phyloP scores from a whole-genome alignment of 1,140 invertebrate genomes.

The Lucilia sericata region DNA sequence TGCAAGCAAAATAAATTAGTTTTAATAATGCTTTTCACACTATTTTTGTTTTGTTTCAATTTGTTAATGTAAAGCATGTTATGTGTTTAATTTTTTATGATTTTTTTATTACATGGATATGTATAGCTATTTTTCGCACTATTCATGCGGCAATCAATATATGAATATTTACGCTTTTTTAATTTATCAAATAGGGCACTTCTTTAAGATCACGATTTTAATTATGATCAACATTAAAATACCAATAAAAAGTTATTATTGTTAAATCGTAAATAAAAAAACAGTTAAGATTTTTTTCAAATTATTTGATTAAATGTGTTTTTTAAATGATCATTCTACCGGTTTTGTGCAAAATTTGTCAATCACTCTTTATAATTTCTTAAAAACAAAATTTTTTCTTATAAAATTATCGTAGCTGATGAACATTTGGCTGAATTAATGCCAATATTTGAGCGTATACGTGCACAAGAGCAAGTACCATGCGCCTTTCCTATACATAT shows the following conservation, averaged over 20 bases:
- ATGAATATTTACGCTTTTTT: neutral
- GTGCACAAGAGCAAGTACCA: slow-evolving; percentile 87
- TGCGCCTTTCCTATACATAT: slow-evolving; percentile 89
- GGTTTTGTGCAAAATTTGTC: slow-evolving; percentile 28
- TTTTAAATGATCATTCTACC: slow-evolving; percentile 49
- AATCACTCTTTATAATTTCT: neutral
- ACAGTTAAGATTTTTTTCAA: neutral
- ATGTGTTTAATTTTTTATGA: neutral
- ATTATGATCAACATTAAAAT: neutral
- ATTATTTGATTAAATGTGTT: slow-evolving; percentile 14
- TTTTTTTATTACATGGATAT: neutral
- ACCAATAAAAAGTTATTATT: too few species aligned
- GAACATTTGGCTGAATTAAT: slow-evolving; percentile 92
- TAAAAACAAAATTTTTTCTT: slow-evolving; percentile 40
- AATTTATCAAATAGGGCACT: neutral
- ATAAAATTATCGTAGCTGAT: slow-evolving; percentile 76
- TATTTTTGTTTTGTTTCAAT: neutral
- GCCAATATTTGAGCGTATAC: slow-evolving; percentile 92
- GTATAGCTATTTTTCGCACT: neutral
- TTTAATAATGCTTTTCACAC: neutral
- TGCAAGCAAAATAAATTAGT: neutral
- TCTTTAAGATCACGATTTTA: neutral
- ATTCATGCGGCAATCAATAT: neutral
- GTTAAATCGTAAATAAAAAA: too few species aligned
- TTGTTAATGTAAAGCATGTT: neutral